phyloP scores from a whole-genome alignment of 2,888 invertebrate species.

The Poecilobothrus nobilitatus region DNA sequence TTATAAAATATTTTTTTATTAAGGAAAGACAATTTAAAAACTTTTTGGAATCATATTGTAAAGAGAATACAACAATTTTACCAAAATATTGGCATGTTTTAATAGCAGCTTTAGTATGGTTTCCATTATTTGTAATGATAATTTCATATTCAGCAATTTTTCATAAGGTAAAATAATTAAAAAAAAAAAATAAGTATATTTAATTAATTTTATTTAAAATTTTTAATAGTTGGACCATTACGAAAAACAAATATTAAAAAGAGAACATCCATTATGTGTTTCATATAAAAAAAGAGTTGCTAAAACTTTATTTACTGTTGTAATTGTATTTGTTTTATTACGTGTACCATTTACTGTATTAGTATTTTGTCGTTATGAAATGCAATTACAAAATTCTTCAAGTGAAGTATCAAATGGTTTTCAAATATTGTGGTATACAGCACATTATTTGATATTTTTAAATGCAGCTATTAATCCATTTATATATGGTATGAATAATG shows the following conservation, averaged over 20 bases:
- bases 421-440: constrained; percentile 55
- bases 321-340: constrained; percentile 58
- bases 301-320: constrained; percentile 60
- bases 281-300: constrained; percentile 61
- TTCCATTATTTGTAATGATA: constrained; percentile 65
- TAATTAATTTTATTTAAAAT: constrained; percentile 23
- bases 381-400: constrained; percentile 21
- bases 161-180: constrained; percentile 49
- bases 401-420: constrained; percentile 33
- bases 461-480: constrained; percentile 70
- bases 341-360: constrained; percentile 66
- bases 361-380: constrained; percentile 54
- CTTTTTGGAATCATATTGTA: constrained; percentile 66
- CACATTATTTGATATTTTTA: constrained; percentile 60
- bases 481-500: constrained; percentile 67
- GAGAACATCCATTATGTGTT: constrained; percentile 54
- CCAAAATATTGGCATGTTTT: constrained; percentile 73
- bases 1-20: too few species aligned
- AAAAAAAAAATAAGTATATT: too few species aligned
- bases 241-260: constrained; percentile 52
- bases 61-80: constrained; percentile 55
- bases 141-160: constrained; percentile 66
- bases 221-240: constrained; percentile 53
- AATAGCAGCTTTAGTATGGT: constrained; percentile 65
- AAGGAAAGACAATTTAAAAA: constrained; percentile 67